phyloP scores from a whole-genome alignment of 2,888 invertebrate genomes.

The Polymixis flavicincta region DNA sequence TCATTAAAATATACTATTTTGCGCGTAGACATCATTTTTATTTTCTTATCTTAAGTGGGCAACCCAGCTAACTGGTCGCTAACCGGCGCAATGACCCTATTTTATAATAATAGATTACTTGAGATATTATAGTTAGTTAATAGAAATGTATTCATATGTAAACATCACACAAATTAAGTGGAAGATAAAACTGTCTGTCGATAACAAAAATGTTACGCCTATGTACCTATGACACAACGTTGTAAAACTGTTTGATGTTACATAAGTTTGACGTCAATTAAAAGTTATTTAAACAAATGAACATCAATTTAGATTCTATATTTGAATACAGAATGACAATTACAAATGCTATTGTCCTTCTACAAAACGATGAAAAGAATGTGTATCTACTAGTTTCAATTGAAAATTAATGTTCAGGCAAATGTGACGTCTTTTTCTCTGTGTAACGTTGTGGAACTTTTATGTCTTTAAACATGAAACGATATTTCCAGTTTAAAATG shows the following conservation, averaged over 20 bases:
- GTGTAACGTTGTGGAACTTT: background rate
- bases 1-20: too few relatives aligned
- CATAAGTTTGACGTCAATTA: slow-evolving; percentile 33
- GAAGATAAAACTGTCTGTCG: slow-evolving; percentile 36
- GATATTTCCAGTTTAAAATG: background rate
- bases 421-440: background rate
- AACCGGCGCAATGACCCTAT: too few relatives aligned
- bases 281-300: slow-evolving; percentile 22
- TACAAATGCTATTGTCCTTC: slow-evolving; percentile 17
- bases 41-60: too few relatives aligned
- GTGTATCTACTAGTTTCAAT: background rate
- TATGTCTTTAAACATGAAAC: background rate
- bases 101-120: background rate
- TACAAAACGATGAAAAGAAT: slow-evolving; percentile 1
- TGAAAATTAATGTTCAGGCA: background rate
- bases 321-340: slow-evolving; percentile 8
- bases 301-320: slow-evolving; percentile 20
- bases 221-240: slow-evolving; percentile 29
- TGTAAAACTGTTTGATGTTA: slow-evolving; percentile 22
- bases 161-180: slow-evolving; percentile 29
- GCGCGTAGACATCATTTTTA: too few relatives aligned
- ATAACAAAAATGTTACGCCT: slow-evolving; percentile 29
- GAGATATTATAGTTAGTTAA: background rate
- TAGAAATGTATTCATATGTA: slow-evolving; percentile 2
- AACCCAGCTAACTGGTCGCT: too few relatives aligned